Evolutionary conservation across 2,797 vertebrate species (phyloP).

Genomic region (Gallirallus australis): DNA sequence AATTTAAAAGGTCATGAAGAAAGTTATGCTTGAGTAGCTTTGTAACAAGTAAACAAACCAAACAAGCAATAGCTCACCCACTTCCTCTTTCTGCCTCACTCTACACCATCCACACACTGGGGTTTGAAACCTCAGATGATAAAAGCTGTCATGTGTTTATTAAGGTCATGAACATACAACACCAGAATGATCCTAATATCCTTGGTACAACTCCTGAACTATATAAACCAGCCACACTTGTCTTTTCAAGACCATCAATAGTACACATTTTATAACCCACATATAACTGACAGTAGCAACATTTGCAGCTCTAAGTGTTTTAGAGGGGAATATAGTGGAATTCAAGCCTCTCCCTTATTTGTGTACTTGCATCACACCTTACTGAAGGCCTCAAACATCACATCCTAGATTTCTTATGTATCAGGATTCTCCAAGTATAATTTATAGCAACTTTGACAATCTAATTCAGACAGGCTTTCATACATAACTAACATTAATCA

Average conservation of each 20-base stretch:
- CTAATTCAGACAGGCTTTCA: conserved; percentile 16
- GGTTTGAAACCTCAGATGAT: not conserved
- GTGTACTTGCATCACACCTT: not conserved
- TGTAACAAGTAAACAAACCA: conserved; percentile 52
- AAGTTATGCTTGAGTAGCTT: conserved; percentile 46
- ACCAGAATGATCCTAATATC: not conserved
- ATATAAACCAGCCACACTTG: not conserved
- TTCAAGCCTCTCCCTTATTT: not conserved
- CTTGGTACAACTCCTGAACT: not conserved
- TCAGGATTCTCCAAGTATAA: not conserved
- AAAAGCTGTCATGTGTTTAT: conserved; percentile 37
- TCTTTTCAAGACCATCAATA: not conserved
- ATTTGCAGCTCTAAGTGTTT: not conserved
- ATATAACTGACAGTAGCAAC: not conserved
- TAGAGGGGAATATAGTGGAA: not conserved
- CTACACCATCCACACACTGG: not conserved
- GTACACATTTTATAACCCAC: not conserved
- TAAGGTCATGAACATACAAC: conserved; percentile 15
- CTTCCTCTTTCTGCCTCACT: conserved; percentile 36
- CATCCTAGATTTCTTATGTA: not conserved
- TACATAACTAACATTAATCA: conserved; percentile 46
- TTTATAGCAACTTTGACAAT: not conserved
- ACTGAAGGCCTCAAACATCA: not conserved
- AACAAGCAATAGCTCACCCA: conserved; percentile 28
- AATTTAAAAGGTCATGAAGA: conserved; percentile 56